These are phyloP conservation scores for Picus viridis DNA, from an alignment of 2,797 vertebrate species.

Conservation along the genomic window DNA sequence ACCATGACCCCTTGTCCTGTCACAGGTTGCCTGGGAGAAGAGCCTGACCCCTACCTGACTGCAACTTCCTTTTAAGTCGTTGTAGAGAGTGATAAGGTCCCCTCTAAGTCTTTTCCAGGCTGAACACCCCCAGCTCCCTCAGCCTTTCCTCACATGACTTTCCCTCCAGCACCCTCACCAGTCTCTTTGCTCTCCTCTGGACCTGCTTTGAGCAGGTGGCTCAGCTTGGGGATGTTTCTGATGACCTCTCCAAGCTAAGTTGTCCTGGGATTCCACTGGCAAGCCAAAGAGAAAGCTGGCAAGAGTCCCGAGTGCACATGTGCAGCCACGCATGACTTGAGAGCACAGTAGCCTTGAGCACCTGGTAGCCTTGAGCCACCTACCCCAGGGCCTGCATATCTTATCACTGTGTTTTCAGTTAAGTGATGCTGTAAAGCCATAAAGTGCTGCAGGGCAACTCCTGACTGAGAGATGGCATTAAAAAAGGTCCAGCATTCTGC, in stretches of 20 bases:
- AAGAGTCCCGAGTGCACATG: background rate
- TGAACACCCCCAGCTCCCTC: too few species aligned
- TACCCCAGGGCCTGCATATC: fast-evolving
- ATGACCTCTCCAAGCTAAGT: background rate
- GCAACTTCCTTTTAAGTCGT: too few species aligned
- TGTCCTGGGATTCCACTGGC: background rate
- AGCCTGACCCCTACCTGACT: too few species aligned
- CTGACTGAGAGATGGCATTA: background rate
- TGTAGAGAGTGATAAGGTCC: too few species aligned
- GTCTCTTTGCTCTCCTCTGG: too few species aligned
- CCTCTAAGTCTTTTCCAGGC: too few species aligned
- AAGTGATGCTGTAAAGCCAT: constrained; percentile 34
- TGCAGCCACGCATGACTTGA: fast-evolving
- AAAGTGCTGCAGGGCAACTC: background rate
- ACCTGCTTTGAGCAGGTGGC: background rate
- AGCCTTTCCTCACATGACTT: too few species aligned
- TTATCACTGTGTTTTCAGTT: background rate
- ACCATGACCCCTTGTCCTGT: too few species aligned
- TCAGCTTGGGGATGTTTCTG: fast-evolving
- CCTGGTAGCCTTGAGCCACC: background rate
- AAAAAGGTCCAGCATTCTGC: background rate
- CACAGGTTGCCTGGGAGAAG: too few species aligned
- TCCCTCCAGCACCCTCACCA: too few species aligned
- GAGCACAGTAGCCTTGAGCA: background rate
- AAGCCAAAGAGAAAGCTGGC: background rate